Evolutionary conservation across 1,140 invertebrate genomes (phyloP).

Genomic region (Formica exsecta): DNA sequence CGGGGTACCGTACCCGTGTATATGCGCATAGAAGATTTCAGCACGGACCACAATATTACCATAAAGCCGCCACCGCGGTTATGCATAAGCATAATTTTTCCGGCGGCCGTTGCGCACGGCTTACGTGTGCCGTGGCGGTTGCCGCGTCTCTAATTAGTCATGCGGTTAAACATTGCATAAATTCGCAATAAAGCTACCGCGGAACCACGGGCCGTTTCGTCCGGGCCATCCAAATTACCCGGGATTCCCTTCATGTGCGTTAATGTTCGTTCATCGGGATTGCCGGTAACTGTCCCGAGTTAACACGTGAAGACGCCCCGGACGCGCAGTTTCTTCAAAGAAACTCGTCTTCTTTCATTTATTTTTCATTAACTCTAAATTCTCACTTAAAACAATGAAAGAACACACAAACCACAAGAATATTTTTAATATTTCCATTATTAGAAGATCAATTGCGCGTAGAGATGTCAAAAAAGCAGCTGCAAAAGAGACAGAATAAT

Average conservation of each 20-base stretch:
- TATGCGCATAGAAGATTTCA: slow-evolving; percentile 84
- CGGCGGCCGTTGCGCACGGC: slow-evolving; percentile 75
- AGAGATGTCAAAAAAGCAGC: not conserved
- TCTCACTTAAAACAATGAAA: not conserved
- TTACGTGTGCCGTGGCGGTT: slow-evolving; percentile 75
- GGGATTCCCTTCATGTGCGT: slow-evolving; percentile 75
- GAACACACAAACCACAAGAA: not conserved
- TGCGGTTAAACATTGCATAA: slow-evolving; percentile 84
- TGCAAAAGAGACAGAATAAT: not conserved
- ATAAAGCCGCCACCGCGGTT: slow-evolving; percentile 83
- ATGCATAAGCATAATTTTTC: slow-evolving; percentile 86
- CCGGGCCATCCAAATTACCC: slow-evolving; percentile 76
- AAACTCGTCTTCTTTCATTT: not conserved
- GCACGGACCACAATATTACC: slow-evolving; percentile 84
- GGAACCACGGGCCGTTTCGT: slow-evolving; percentile 66
- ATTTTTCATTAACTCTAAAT: slow-evolving; percentile 11
- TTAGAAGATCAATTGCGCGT: not conserved
- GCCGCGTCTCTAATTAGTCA: slow-evolving; percentile 83
- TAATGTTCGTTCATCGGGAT: slow-evolving; percentile 70
- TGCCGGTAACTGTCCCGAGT: slow-evolving; percentile 51
- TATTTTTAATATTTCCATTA: not conserved
- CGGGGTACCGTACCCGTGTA: slow-evolving; percentile 66
- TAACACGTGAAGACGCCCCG: slow-evolving; percentile 38
- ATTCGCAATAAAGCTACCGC: slow-evolving; percentile 84
- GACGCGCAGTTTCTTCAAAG: not conserved